Evolutionary conservation across 2,888 invertebrate genomes (phyloP).

Genomic region (Plebejus melissa): DNA sequence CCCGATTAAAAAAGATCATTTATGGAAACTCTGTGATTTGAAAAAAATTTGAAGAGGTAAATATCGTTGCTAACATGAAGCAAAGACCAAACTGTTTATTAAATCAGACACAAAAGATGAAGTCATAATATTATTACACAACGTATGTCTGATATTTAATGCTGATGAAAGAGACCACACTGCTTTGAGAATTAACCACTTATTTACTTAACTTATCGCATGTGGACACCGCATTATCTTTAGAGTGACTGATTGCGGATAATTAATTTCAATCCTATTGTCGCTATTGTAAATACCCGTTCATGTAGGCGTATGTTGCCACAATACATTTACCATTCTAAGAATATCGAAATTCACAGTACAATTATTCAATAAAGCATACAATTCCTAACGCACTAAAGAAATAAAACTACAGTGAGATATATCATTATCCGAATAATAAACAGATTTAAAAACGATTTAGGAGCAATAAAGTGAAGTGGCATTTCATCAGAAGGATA

Average conservation of each 20-base stretch:
- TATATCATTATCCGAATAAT: conserved; percentile 26
- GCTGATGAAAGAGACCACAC: conserved; percentile 12
- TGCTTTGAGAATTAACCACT: background rate
- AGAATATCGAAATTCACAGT: conserved; percentile 7
- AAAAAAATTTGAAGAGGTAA: background rate
- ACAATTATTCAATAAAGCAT: conserved; percentile 9
- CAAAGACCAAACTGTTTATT: background rate
- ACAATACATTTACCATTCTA: background rate
- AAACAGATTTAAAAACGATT: conserved; percentile 29
- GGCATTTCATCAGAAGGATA: conserved; percentile 33
- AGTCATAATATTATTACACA: conserved; percentile 1
- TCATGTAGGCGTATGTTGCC: conserved; percentile 4
- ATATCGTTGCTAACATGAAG: background rate
- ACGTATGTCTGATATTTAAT: background rate
- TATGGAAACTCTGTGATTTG: background rate
- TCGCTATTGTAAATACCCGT: conserved; percentile 2
- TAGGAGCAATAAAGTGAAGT: conserved; percentile 22
- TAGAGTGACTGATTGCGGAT: conserved; percentile 19
- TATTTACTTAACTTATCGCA: conserved; percentile 23
- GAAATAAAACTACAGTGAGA: conserved; percentile 29
- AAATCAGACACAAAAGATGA: background rate
- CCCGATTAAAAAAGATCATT: background rate
- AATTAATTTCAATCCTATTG: conserved; percentile 20
- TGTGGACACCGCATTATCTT: conserved; percentile 1
- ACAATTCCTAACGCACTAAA: conserved; percentile 1